phyloP scores from a whole-genome alignment of 2,888 invertebrate genomes.

The Mimas tiliae region DNA sequence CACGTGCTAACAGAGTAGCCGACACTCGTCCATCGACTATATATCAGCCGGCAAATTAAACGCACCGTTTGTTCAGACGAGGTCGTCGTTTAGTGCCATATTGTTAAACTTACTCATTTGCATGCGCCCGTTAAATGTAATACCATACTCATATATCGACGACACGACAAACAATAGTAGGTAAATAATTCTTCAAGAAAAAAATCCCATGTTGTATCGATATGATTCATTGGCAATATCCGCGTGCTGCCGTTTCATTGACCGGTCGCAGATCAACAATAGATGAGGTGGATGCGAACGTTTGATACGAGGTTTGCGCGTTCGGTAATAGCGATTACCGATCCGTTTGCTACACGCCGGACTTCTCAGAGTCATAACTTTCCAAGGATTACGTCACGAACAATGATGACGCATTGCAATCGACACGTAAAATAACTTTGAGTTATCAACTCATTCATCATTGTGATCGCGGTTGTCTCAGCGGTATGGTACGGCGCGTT shows the following conservation, averaged over 20 bases:
- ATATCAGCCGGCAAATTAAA: constrained; percentile 48
- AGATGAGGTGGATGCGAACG: not conserved
- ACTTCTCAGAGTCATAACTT: constrained; percentile 13
- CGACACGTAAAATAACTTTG: constrained; percentile 50
- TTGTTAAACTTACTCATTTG: constrained; percentile 45
- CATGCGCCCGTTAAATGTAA: constrained; percentile 38
- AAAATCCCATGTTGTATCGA: constrained; percentile 6
- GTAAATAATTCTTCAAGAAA: constrained; percentile 2
- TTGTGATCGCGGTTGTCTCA: constrained; percentile 46
- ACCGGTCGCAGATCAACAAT: constrained; percentile 2
- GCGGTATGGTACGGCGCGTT: no score
- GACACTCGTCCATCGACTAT: not conserved
- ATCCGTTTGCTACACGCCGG: not conserved
- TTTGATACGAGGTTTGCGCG: no score
- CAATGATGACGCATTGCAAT: constrained; percentile 52
- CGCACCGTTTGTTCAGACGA: constrained; percentile 46
- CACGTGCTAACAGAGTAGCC: not conserved
- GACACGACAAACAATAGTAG: constrained; percentile 14
- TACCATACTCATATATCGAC: constrained; percentile 28
- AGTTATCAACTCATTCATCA: constrained; percentile 72
- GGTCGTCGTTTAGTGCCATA: constrained; percentile 43
- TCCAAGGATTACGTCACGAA: constrained; percentile 35
- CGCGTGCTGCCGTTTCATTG: constrained; percentile 1
- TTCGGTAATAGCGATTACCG: not conserved
- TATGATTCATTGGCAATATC: constrained; percentile 22